phyloP scores from a whole-genome alignment of 1,140 invertebrate genomes.

The Linepithema humile region DNA sequence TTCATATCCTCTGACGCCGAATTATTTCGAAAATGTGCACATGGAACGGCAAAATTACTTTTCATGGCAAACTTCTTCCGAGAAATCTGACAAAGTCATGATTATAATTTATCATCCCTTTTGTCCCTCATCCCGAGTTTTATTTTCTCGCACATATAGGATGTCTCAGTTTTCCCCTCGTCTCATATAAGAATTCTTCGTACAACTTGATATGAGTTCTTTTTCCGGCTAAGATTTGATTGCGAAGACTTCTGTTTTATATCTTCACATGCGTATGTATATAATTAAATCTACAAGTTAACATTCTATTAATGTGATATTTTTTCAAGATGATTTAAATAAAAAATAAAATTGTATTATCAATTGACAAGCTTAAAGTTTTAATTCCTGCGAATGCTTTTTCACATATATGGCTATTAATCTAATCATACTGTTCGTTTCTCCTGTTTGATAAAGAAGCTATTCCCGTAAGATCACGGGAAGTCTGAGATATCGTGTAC shows the following conservation, averaged over 20 bases:
- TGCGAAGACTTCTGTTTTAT: background rate
- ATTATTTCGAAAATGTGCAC: background rate
- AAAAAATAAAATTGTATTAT: slow-evolving; percentile 3
- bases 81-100: slow-evolving; percentile 30
- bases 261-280: background rate
- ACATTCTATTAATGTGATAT: background rate
- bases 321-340: background rate
- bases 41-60: slow-evolving; percentile 9
- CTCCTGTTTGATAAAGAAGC: background rate
- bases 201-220: background rate
- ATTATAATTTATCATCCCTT: slow-evolving; percentile 37
- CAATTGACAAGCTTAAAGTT: background rate
- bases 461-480: background rate
- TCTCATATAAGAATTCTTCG: background rate
- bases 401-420: too few species aligned
- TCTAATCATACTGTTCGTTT: too few species aligned
- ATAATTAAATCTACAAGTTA: background rate
- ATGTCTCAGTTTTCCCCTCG: background rate
- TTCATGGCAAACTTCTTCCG: slow-evolving; percentile 11
- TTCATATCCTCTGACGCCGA: background rate
- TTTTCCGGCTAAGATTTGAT: background rate
- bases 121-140: background rate
- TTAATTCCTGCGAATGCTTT: background rate
- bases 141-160: background rate
- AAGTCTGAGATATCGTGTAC: background rate